phyloP scores from a whole-genome alignment of 92 coral and sea anemone species.

The Zoanthus sociatus region DNA sequence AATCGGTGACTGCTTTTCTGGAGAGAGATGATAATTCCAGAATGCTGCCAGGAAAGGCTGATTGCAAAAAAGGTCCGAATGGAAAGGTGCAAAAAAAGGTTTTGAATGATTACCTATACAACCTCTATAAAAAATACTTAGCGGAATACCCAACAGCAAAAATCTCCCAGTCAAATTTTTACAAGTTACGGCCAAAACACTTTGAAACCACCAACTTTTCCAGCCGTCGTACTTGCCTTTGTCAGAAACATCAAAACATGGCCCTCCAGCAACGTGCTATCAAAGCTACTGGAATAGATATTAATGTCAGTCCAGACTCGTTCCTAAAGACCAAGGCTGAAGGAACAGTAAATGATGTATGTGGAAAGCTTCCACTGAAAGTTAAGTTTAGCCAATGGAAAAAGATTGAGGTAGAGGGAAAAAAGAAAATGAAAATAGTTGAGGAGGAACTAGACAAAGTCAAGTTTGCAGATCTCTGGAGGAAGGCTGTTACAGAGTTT shows the following conservation, averaged over 20 bases:
- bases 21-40: slow-evolving; percentile 46
- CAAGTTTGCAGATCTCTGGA: background rate
- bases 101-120: slow-evolving; percentile 16
- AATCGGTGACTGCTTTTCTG: background rate
- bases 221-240: slow-evolving; percentile 24
- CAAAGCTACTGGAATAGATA: slow-evolving; percentile 21
- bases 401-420: slow-evolving; percentile 58
- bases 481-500: background rate
- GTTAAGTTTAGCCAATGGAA: slow-evolving; percentile 57
- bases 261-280: slow-evolving; percentile 22
- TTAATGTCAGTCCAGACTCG: background rate
- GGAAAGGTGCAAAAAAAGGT: slow-evolving; percentile 28
- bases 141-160: slow-evolving; percentile 6
- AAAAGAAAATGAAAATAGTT: slow-evolving; percentile 3
- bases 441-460: background rate
- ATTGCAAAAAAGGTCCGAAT: slow-evolving; percentile 9
- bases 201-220: slow-evolving; percentile 26
- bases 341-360: too few relatives aligned
- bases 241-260: slow-evolving; percentile 36
- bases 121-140: slow-evolving; percentile 18
- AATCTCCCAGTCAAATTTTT: slow-evolving; percentile 8
- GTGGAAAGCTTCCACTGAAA: too few relatives aligned
- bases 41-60: slow-evolving; percentile 39
- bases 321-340: too few relatives aligned
- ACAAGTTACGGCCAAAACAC: slow-evolving; percentile 19